These are phyloP conservation scores for Agelastica alni DNA, from an alignment of 2,888 invertebrate genomes.

Conservation along the genomic window DNA sequence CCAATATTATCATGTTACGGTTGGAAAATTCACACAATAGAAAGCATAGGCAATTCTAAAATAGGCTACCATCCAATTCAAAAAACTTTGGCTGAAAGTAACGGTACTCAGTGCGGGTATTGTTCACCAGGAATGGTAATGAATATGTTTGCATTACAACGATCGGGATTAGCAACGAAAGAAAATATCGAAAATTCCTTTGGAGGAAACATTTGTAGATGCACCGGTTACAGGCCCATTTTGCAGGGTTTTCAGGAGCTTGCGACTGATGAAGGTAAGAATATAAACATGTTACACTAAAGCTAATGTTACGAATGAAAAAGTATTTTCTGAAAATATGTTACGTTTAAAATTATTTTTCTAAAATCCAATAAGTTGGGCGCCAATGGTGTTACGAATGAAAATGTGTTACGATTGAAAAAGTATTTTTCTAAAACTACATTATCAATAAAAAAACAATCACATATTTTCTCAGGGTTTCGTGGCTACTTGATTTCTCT, in stretches of 20 bases:
- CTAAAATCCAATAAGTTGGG: too few species aligned
- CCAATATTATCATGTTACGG: slow-evolving; percentile 61
- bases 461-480: too few species aligned
- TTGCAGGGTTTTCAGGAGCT: slow-evolving; percentile 67
- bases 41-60: slow-evolving; percentile 67
- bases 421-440: too few species aligned
- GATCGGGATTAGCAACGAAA: slow-evolving; percentile 58
- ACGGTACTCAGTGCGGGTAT: slow-evolving; percentile 72
- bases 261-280: slow-evolving; percentile 57
- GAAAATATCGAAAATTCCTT: slow-evolving; percentile 71
- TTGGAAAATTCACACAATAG: slow-evolving; percentile 73
- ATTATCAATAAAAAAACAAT: too few species aligned
- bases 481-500: too few species aligned
- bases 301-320: too few species aligned
- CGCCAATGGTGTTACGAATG: too few species aligned
- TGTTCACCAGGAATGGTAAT: slow-evolving; percentile 79
- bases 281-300: too few species aligned
- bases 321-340: too few species aligned
- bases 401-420: too few species aligned
- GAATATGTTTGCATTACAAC: slow-evolving; percentile 67
- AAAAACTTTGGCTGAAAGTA: slow-evolving; percentile 61
- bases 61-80: slow-evolving; percentile 69
- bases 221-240: slow-evolving; percentile 71
- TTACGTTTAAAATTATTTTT: too few species aligned
- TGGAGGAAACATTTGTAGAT: slow-evolving; percentile 73